Evolutionary conservation across 2,797 vertebrate species (phyloP).

Genomic region (Petrocephalus sullivani): DNA sequence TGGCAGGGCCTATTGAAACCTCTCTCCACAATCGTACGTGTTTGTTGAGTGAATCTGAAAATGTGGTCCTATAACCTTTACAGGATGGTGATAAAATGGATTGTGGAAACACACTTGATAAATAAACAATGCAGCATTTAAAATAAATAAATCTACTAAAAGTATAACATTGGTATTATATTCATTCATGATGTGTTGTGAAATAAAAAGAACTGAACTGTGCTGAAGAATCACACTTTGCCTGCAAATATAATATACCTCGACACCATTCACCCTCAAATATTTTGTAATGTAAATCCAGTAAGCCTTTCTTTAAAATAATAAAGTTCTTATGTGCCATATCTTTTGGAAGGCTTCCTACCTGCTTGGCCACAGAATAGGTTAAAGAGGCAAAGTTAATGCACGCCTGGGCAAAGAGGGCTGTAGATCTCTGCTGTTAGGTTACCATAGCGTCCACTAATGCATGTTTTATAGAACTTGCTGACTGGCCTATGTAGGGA

Average conservation of each 20-base stretch:
- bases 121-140: not conserved
- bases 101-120: not conserved
- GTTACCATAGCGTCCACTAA: not conserved
- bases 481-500: not conserved
- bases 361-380: not conserved
- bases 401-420: not conserved
- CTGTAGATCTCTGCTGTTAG: not conserved
- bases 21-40: not conserved
- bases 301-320: not conserved
- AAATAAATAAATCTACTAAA: not conserved
- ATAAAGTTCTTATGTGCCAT: not conserved
- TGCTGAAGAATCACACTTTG: not conserved
- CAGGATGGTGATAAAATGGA: not conserved
- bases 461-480: not conserved
- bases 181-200: not conserved
- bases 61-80: not conserved
- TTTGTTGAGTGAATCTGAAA: not conserved
- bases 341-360: not conserved
- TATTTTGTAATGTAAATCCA: not conserved
- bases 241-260: not conserved
- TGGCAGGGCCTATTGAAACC: not conserved
- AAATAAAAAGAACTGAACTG: not conserved
- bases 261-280: not conserved
- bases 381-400: not conserved
- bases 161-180: not conserved